Evolutionary conservation across 2,113 vertebrate species (phyloP).

Genomic region (Asarcornis scutulata): DNA sequence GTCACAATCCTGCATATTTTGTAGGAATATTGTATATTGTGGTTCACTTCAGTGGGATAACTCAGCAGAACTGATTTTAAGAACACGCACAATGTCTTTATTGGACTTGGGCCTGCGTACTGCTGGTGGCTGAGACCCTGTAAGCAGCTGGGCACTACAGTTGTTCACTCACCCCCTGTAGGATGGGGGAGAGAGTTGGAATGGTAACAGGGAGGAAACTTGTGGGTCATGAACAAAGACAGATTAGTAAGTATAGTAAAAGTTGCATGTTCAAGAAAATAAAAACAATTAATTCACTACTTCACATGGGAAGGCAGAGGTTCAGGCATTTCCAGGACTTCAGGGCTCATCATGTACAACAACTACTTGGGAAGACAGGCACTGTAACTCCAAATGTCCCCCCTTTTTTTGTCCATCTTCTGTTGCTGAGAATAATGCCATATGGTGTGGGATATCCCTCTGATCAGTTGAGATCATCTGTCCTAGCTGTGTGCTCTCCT

Average conservation of each 20-base stretch:
- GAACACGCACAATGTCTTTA: not conserved
- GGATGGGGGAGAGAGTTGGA: not conserved
- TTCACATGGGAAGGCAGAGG: not conserved
- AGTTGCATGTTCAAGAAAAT: not conserved
- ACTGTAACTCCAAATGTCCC: not conserved
- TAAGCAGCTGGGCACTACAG: not conserved
- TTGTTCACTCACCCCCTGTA: not conserved
- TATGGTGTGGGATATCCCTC: not conserved
- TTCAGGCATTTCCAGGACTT: not conserved
- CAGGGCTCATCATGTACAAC: not conserved
- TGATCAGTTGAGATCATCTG: not conserved
- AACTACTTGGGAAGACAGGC: not conserved
- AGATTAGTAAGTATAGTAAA: not conserved
- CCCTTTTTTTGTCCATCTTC: not conserved
- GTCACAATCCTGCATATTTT: not conserved
- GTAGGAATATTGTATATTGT: not conserved
- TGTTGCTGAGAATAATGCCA: not conserved
- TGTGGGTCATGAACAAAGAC: not conserved
- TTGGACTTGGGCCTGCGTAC: not conserved
- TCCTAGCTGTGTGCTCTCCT: not conserved
- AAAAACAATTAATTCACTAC: not conserved
- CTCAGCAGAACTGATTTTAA: not conserved
- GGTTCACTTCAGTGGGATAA: not conserved
- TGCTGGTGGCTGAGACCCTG: not conserved
- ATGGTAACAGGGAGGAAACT: not conserved